These are phyloP conservation scores for Plectrocnemia conspersa DNA, from an alignment of 1,140 invertebrate genomes.

Conservation along the genomic window DNA sequence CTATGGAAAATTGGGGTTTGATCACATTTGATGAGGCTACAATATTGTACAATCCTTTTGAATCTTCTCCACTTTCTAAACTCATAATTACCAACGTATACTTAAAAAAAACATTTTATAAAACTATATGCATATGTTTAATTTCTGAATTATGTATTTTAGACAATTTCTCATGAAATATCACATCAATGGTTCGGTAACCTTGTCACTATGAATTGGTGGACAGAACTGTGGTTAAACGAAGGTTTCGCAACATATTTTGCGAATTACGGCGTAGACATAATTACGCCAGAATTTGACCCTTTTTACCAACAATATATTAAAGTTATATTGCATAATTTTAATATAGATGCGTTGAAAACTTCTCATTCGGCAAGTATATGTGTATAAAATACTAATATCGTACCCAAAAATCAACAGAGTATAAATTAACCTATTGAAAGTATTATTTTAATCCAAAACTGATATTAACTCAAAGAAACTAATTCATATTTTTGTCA, in stretches of 20 bases:
- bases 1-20: conserved; percentile 84
- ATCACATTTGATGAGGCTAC: too few species aligned
- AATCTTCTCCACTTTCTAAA: too few species aligned
- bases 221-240: conserved; percentile 81
- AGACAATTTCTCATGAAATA: conserved; percentile 73
- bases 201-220: conserved; percentile 76
- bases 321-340: conserved; percentile 51
- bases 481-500: too few species aligned
- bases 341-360: conserved; percentile 54
- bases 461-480: too few species aligned
- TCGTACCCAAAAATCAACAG: too few species aligned
- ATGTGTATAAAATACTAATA: too few species aligned
- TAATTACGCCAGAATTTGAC: conserved; percentile 59
- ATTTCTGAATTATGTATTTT: too few species aligned
- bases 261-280: conserved; percentile 56
- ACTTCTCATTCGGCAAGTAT: conserved; percentile 60
- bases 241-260: conserved; percentile 80
- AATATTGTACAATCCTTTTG: too few species aligned
- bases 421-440: too few species aligned
- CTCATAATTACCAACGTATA: too few species aligned
- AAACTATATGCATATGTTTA: too few species aligned
- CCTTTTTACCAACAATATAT: conserved; percentile 61
- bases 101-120: conserved; percentile 71
- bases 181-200: conserved; percentile 80
- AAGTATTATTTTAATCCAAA: too few species aligned